A percentile compares a stretch with the other conserved stretches of the same genome.
These are phyloP conservation scores for Tangara arthus DNA, from an alignment of 2,797 vertebrate species.

Conservation along the genomic window DNA sequence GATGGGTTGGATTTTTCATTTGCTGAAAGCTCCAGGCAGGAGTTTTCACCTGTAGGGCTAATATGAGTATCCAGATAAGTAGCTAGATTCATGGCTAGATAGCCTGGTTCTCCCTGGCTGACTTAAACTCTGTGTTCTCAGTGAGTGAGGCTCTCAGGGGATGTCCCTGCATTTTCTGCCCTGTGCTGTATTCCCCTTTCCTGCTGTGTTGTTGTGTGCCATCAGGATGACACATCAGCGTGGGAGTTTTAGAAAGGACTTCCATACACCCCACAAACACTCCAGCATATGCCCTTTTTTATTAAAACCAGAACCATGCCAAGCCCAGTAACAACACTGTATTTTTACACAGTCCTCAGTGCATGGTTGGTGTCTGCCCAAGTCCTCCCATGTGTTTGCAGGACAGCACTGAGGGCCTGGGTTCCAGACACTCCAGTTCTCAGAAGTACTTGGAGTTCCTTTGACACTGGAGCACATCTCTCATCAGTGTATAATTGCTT, in stretches of 20 bases:
- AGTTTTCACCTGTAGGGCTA: slow-evolving; percentile 12
- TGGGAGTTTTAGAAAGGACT: neutral
- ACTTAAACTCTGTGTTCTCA: neutral
- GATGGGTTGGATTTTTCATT: slow-evolving; percentile 1
- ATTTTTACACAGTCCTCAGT: neutral
- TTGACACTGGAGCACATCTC: neutral
- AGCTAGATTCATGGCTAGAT: neutral
- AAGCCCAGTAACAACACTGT: neutral
- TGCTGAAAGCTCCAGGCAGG: neutral
- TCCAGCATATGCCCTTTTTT: neutral
- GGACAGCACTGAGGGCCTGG: neutral
- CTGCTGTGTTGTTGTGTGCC: neutral
- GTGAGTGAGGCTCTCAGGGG: neutral
- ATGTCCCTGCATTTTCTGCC: neutral
- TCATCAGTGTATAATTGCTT: slow-evolving; percentile 33
- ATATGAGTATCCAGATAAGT: neutral
- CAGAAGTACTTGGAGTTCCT: neutral
- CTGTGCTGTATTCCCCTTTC: neutral
- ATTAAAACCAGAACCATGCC: neutral
- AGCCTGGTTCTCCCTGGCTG: neutral
- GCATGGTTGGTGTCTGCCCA: neutral
- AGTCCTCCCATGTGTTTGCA: neutral
- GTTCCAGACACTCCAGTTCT: neutral
- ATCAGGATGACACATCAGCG: neutral
- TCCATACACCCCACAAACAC: neutral